Percentiles rank a stretch among this genome's conserved stretches.
Conservation (phyloP, 2,113 vertebrate genomes). For the Meles meles region DNA sequence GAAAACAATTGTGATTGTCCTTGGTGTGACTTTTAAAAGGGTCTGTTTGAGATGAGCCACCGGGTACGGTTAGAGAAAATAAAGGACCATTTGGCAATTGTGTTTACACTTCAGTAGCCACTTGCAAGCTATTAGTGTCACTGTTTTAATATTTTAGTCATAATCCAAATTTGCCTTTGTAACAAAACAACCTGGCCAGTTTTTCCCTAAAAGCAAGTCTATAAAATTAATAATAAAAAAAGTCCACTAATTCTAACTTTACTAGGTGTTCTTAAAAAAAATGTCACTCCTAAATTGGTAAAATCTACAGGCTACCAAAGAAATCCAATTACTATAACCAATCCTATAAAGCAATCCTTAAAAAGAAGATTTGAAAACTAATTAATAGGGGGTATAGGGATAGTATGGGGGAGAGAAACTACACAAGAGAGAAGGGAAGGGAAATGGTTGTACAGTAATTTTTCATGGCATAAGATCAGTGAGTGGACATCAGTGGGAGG, state of each 20-base stretch:
- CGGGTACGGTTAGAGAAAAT: background rate
- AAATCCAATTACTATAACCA: constrained; percentile 56
- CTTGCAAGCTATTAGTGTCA: background rate
- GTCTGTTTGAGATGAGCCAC: background rate
- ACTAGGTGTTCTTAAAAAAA: constrained; percentile 55
- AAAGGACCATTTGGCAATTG: constrained; percentile 1
- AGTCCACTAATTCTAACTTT: constrained; percentile 20
- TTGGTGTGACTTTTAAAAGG: constrained; percentile 18
- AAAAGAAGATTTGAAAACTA: constrained; percentile 42
- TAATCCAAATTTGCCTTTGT: constrained; percentile 42
- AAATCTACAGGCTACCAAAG: constrained; percentile 49
- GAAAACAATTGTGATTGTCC: constrained; percentile 22
- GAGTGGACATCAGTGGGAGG: background rate
- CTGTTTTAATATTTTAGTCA: constrained; percentile 41
- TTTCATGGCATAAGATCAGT: background rate
- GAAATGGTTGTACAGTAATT: background rate
- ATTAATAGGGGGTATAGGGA: background rate
- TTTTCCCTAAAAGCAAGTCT: constrained; percentile 49
- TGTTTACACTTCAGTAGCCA: constrained; percentile 29
- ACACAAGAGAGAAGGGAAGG: background rate
- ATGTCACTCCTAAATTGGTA: constrained; percentile 46
- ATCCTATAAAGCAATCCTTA: constrained; percentile 37
- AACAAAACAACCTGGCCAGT: background rate
- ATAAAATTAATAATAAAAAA: constrained; percentile 21
- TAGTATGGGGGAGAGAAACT: background rate